phyloP scores from a whole-genome alignment of 2,113 vertebrate species.

The Morone saxatilis region DNA sequence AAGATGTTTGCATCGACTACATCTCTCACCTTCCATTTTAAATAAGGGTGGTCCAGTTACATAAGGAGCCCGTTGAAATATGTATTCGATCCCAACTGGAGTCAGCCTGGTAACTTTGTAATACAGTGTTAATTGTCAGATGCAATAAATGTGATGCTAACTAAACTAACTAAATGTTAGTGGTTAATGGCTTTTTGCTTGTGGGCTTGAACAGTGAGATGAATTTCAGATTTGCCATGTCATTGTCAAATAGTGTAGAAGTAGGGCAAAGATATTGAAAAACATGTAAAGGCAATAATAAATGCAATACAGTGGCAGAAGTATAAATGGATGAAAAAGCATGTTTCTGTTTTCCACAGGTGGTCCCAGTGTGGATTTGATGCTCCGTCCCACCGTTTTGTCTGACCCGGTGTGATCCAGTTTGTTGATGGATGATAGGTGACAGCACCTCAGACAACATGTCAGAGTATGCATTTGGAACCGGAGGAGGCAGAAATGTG shows the following conservation, averaged over 20 bases:
- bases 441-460: slow-evolving; percentile 39
- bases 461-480: slow-evolving; percentile 16
- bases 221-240: background rate
- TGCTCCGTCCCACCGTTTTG: background rate
- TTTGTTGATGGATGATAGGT: slow-evolving; percentile 32
- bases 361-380: background rate
- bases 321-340: background rate
- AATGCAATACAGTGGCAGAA: background rate
- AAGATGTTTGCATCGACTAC: background rate
- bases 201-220: background rate
- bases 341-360: background rate
- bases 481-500: background rate
- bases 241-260: background rate
- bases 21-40: background rate
- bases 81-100: background rate
- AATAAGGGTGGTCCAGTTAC: background rate
- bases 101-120: background rate
- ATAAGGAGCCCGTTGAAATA: background rate
- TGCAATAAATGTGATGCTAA: background rate
- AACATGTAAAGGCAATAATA: no score
- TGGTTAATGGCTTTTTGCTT: background rate
- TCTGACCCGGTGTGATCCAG: slow-evolving; percentile 23
- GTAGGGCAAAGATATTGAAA: background rate
- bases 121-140: background rate
- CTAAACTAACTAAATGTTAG: background rate